Percentiles rank a stretch among this genome's conserved stretches.
phyloP scores from a whole-genome alignment of 2,113 vertebrate genomes.

The Tupaia chinensis region DNA sequence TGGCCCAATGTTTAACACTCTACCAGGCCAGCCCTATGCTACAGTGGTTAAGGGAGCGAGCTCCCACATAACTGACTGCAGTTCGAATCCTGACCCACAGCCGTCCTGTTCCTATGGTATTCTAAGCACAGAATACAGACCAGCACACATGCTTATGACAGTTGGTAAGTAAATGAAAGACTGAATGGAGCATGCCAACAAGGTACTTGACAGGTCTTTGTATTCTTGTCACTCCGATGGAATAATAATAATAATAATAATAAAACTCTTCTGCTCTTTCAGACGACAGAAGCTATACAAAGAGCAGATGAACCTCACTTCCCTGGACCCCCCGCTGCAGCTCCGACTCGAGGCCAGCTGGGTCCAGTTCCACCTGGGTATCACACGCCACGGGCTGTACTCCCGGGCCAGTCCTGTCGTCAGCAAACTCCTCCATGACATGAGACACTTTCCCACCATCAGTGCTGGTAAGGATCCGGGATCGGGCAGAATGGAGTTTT shows the following conservation, averaged over 20 bases:
- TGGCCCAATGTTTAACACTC: too few species aligned
- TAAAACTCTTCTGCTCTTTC: neutral
- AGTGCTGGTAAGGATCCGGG: slow-evolving; percentile 88
- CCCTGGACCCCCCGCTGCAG: neutral
- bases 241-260: neutral
- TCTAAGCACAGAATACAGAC: neutral
- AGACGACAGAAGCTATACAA: slow-evolving; percentile 85
- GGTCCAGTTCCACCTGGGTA: slow-evolving; percentile 96
- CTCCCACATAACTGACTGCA: too few species aligned
- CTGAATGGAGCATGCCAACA: too few species aligned
- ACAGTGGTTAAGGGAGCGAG: too few species aligned
- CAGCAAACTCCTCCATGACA: slow-evolving; percentile 89
- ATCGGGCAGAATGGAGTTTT: rapidly evolving
- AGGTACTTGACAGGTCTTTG: rapidly evolving
- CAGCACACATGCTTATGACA: rapidly evolving
- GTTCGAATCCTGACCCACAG: too few species aligned
- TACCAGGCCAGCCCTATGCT: too few species aligned
- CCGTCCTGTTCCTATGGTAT: rapidly evolving
- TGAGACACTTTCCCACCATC: slow-evolving; percentile 87
- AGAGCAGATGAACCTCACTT: slow-evolving; percentile 85
- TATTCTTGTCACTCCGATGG: neutral
- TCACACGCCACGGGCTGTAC: slow-evolving; percentile 93
- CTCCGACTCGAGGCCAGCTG: slow-evolving; percentile 90
- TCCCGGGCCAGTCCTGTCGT: slow-evolving; percentile 87
- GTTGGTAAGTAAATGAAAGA: neutral